Base-by-base conservation (phyloP, 2,797 vertebrate species). In the Platalea minor region DNA sequence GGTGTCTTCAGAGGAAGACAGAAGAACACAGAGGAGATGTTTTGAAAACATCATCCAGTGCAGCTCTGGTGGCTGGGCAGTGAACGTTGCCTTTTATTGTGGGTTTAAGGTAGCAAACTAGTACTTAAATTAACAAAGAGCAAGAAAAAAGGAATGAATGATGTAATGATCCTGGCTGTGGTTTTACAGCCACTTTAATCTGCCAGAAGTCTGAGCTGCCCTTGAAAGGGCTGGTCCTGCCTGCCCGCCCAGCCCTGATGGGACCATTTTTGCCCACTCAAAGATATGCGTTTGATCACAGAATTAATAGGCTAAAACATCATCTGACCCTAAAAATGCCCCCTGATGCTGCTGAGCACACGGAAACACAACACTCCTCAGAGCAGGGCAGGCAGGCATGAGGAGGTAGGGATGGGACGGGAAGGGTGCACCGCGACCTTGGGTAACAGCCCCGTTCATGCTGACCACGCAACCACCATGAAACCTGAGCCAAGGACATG, bases 111-210 rank as follows among this genome's bases (percentile, higher is more conserved):
- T 65, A 85, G 74, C 29, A 85, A 84, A 84, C 15, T 69, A 73
- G 51, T 14, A 39, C 31, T 84, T 17, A 37, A 37, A 59, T 64
- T 68, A 89, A 85, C 46, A 88, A 85, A 92, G 69, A 73, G 26
- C 33, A 28, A 35, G 43, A 45, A 69, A 10, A 68, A 84, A 85
- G 29, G 33, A 81, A 46, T 4, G 15, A 73, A 54, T 2, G 26
- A 69, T 0, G 0, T 17, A n/a, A 51, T 1, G 5, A 82, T 56
- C 9, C 5, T 1, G 5, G 26, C 46, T n/a, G 29, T 21, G 50
- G 24, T 61, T 79, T 78, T 48, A 73, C 33, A 84, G 77, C 35
- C 46, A 31, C 18, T 21, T 65, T 61, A 88, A 86, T 87, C 74
- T 0, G 1, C 19, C 83, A 26, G n/a, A 76, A 79, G 37, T 26